phyloP scores from a whole-genome alignment of 37 sponge, comb jelly and placozoan genomes.

The Haliclona indistincta region DNA sequence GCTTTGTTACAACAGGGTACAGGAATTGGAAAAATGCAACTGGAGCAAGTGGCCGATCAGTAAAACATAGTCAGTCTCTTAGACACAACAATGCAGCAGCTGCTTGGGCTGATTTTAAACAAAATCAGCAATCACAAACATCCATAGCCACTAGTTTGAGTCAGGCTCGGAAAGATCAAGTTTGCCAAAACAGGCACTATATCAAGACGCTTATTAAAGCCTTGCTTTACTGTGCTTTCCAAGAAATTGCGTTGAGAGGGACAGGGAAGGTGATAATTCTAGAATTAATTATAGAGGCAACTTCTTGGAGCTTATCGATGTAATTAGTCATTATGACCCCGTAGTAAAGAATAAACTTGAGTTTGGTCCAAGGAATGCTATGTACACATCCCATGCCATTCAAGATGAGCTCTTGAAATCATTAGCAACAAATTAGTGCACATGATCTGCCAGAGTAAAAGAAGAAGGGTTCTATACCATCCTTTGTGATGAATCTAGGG shows the following conservation, averaged over 20 bases:
- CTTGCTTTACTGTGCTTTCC: conserved; percentile 35
- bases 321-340: conserved; percentile 41
- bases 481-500: conserved; percentile 47
- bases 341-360: conserved; percentile 12
- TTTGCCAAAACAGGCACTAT: conserved; percentile 24
- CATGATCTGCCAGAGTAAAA: too few species aligned
- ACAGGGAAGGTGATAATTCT: conserved; percentile 35
- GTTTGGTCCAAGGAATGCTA: conserved; percentile 28
- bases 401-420: conserved; percentile 1
- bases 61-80: not conserved
- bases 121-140: not conserved
- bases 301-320: conserved; percentile 27
- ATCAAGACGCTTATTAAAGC: conserved; percentile 33
- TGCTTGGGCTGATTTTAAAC: conserved; percentile 13
- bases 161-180: conserved; percentile 2
- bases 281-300: conserved; percentile 41
- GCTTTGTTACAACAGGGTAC: conserved; percentile 1
- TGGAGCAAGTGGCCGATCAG: conserved; percentile 1
- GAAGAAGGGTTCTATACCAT: not conserved
- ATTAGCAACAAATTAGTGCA: not conserved
- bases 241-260: conserved; percentile 58
- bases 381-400: conserved; percentile 22
- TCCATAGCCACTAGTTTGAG: not conserved
- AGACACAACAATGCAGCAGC: not conserved
- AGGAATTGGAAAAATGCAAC: conserved; percentile 27